Evolutionary conservation across 2,888 invertebrate genomes (phyloP).

Genomic region (Nymphalis urticae): DNA sequence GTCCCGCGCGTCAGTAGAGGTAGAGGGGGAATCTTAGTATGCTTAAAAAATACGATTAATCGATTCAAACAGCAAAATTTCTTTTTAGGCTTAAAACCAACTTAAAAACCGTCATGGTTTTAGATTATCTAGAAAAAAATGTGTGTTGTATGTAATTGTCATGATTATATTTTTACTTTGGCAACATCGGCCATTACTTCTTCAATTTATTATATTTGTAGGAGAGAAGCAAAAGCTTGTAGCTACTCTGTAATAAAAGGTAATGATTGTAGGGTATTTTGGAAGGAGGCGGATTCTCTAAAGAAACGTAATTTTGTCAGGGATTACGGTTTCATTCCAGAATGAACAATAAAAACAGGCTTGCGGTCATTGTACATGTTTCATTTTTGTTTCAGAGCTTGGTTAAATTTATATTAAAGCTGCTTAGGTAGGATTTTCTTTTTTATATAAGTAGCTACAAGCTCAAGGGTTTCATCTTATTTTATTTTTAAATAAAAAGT

Average conservation of each 20-base stretch:
- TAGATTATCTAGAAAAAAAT: no score
- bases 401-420: background rate
- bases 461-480: no score
- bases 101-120: no score
- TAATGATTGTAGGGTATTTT: constrained; percentile 55
- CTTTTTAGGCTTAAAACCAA: no score
- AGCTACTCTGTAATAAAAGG: constrained; percentile 68
- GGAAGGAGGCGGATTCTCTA: constrained; percentile 56
- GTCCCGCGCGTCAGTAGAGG: no score
- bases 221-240: constrained; percentile 70
- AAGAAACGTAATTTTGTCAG: constrained; percentile 60
- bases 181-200: constrained; percentile 6
- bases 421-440: background rate
- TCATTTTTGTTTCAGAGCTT: constrained; percentile 14
- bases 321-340: constrained; percentile 58
- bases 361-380: constrained; percentile 25
- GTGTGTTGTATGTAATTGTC: background rate
- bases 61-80: no score
- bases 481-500: no score
- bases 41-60: no score
- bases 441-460: background rate
- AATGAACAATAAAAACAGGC: constrained; percentile 52
- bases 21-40: no score
- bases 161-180: background rate
- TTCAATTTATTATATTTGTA: constrained; percentile 19